Evolutionary conservation across 2,888 invertebrate genomes (phyloP).

Genomic region (Ennomos quercinarius): DNA sequence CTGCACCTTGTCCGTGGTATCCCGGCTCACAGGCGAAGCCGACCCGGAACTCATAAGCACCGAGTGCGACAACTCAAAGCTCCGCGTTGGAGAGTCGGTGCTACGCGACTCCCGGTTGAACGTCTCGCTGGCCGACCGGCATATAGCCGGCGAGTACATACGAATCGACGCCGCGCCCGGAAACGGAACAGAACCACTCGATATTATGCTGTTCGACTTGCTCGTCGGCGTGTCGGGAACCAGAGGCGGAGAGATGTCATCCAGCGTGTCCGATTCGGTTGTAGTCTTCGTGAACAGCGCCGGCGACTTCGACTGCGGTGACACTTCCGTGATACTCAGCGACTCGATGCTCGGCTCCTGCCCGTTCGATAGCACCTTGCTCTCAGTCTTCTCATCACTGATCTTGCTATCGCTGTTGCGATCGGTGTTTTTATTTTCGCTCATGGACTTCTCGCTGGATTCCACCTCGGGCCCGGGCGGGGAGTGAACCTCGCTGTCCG

Average conservation of each 20-base stretch:
- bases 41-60: constrained; percentile 63
- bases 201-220: constrained; percentile 33
- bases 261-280: constrained; percentile 46
- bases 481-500: constrained; percentile 18
- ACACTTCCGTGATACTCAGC: constrained; percentile 64
- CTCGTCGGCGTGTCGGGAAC: constrained; percentile 57
- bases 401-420: constrained; percentile 35
- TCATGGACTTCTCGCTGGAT: constrained; percentile 48
- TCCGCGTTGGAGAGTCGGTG: constrained; percentile 41
- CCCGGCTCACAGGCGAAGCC: constrained; percentile 56
- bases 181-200: constrained; percentile 45
- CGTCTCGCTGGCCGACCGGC: constrained; percentile 77
- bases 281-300: constrained; percentile 49
- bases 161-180: constrained; percentile 57
- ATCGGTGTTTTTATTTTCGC: constrained; percentile 41
- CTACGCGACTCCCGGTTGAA: constrained; percentile 51
- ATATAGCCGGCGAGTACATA: constrained; percentile 73
- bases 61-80: constrained; percentile 56
- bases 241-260: constrained; percentile 65
- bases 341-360: constrained; percentile 56
- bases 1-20: constrained; percentile 56
- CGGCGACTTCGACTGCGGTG: constrained; percentile 48
- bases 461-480: constrained; percentile 48
- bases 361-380: constrained; percentile 42
- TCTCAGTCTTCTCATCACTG: constrained; percentile 32